Conservation (phyloP, 2,888 invertebrate genomes). For the Pachymerium ferrugineum region DNA sequence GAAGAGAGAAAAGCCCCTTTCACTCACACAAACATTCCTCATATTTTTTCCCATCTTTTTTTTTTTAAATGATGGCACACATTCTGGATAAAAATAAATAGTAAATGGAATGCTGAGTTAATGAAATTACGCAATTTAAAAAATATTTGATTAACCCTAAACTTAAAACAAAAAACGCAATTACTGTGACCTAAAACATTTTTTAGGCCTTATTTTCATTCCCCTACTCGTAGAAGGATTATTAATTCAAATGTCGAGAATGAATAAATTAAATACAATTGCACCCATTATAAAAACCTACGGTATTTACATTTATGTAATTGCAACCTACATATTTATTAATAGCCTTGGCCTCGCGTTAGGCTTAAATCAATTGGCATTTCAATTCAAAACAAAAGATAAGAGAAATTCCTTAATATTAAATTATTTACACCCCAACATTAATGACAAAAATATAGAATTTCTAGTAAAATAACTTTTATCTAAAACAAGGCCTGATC, state of each 20-base stretch:
- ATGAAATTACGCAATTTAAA: not conserved
- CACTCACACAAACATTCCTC: not conserved
- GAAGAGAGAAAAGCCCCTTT: not conserved
- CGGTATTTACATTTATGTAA: not conserved
- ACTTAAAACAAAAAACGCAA: not conserved
- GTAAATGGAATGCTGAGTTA: not conserved
- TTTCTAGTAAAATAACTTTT: too few relatives aligned
- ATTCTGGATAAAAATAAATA: not conserved
- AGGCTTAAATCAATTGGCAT: not conserved
- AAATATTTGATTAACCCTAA: too few relatives aligned
- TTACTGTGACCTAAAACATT: not conserved
- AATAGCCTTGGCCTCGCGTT: not conserved
- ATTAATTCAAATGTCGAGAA: too few relatives aligned
- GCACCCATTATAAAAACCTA: not conserved
- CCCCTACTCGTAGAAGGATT: too few relatives aligned
- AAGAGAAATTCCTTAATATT: not conserved
- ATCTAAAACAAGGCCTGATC: too few relatives aligned
- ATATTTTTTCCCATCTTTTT: not conserved
- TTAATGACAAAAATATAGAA: too few relatives aligned
- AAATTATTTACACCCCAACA: not conserved
- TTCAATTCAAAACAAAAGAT: not conserved
- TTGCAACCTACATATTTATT: not conserved
- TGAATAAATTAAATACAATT: too few relatives aligned
- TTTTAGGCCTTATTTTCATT: too few relatives aligned
- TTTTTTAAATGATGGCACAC: not conserved